Percentiles rank a stretch among this genome's conserved stretches.
These are phyloP conservation scores for Chouioia cunea DNA, from an alignment of 2,888 invertebrate species.

Conservation along the genomic window DNA sequence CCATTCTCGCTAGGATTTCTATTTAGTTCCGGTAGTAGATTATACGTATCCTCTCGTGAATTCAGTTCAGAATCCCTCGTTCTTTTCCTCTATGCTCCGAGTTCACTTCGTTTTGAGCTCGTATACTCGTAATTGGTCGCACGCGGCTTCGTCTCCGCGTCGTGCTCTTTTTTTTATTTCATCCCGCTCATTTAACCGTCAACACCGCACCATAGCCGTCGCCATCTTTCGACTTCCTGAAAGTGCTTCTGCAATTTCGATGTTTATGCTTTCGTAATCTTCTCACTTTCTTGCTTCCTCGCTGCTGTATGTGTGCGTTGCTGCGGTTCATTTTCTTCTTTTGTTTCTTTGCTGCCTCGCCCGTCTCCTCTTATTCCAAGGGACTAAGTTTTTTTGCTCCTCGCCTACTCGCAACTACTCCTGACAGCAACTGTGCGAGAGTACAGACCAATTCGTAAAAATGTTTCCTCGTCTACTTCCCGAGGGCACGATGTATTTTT, in stretches of 20 bases:
- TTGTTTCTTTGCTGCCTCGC: constrained; percentile 1
- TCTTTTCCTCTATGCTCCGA: background rate
- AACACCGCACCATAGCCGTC: no score
- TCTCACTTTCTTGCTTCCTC: constrained; percentile 39
- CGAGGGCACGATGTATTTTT: no score
- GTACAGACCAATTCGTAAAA: no score
- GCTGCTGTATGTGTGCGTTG: background rate
- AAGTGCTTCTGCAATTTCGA: constrained; percentile 38
- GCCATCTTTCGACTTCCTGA: constrained; percentile 32
- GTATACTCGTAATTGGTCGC: constrained; percentile 39
- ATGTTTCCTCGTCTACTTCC: no score
- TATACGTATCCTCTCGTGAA: background rate
- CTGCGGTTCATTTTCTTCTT: background rate
- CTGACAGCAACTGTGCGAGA: background rate
- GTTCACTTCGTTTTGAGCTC: constrained; percentile 17
- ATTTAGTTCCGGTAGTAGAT: constrained; percentile 40
- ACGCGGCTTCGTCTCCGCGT: constrained; percentile 1
- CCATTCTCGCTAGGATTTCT: constrained; percentile 21
- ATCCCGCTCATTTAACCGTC: background rate
- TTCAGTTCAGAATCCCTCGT: background rate
- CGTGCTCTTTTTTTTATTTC: constrained; percentile 31
- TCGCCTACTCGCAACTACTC: constrained; percentile 1
- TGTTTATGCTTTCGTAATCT: constrained; percentile 44
- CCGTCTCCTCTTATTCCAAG: background rate
- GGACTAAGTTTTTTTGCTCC: background rate